These are phyloP conservation scores for Macropis europaea DNA, from an alignment of 2,888 invertebrate genomes.

Conservation along the genomic window DNA sequence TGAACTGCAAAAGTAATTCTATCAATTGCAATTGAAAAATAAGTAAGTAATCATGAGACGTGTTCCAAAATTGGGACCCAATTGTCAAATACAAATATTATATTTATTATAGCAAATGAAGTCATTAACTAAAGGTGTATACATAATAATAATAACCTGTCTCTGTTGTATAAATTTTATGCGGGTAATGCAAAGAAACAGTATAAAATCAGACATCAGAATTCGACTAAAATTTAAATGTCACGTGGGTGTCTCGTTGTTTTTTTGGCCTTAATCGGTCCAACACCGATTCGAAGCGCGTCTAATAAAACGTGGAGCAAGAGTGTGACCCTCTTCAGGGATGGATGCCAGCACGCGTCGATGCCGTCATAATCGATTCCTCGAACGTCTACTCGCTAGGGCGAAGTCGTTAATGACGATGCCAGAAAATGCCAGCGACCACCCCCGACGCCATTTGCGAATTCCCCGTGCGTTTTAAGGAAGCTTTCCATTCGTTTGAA, in stretches of 20 bases:
- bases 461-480: slow-evolving; percentile 22
- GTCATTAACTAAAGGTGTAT: too few relatives aligned
- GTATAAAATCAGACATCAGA: too few relatives aligned
- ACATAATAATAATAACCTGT: too few relatives aligned
- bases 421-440: slow-evolving; percentile 53
- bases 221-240: slow-evolving; percentile 12
- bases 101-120: too few relatives aligned
- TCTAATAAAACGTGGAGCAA: slow-evolving; percentile 66
- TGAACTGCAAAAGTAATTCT: too few relatives aligned
- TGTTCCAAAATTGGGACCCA: too few relatives aligned
- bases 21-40: too few relatives aligned
- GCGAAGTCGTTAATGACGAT: slow-evolving; percentile 64
- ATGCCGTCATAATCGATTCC: slow-evolving; percentile 70
- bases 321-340: slow-evolving; percentile 58
- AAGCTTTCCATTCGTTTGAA: background rate
- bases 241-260: slow-evolving; percentile 35
- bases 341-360: slow-evolving; percentile 69
- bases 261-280: slow-evolving; percentile 50
- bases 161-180: too few relatives aligned
- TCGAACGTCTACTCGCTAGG: slow-evolving; percentile 61
- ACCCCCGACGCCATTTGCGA: slow-evolving; percentile 25
- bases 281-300: slow-evolving; percentile 56
- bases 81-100: too few relatives aligned
- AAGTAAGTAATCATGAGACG: too few relatives aligned
- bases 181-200: too few relatives aligned